Conservation (phyloP, 2,797 vertebrate species). For the Salmo trutta region DNA sequence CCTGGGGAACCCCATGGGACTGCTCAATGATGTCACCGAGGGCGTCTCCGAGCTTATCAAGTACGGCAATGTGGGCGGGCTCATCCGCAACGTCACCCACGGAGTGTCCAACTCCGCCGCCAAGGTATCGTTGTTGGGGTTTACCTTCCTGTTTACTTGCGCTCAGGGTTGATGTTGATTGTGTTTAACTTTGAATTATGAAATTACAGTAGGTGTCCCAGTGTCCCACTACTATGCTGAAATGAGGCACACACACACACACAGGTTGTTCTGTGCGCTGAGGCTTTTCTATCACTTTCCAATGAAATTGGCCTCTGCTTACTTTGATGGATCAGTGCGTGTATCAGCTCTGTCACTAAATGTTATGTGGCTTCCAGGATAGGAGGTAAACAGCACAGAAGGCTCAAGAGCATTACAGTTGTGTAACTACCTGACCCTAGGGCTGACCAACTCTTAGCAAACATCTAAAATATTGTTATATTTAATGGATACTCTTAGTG, state of each 20-base stretch:
- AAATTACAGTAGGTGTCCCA: neutral
- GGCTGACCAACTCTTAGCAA: neutral
- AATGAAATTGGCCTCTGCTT: neutral
- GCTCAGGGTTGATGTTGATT: neutral
- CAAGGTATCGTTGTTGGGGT: slow-evolving; percentile 80
- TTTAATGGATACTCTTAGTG: neutral
- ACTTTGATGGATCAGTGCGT: neutral
- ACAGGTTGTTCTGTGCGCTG: neutral
- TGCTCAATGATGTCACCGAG: slow-evolving; percentile 92
- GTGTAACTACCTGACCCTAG: neutral
- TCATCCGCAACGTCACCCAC: slow-evolving; percentile 95
- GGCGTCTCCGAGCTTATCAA: slow-evolving; percentile 92
- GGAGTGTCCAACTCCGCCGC: slow-evolving; percentile 98
- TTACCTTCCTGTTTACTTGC: neutral
- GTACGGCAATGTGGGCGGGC: slow-evolving; percentile 94
- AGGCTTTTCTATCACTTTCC: neutral
- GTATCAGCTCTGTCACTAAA: neutral
- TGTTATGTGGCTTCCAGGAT: neutral
- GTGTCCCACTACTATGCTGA: neutral
- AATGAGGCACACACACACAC: neutral
- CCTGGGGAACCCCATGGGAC: slow-evolving; percentile 96
- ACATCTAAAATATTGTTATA: neutral
- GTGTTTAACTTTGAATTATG: neutral
- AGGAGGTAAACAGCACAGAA: neutral
- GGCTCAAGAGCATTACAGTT: neutral